Conservation (phyloP, 64 coral and sea anemone genomes). For the Orbicella faveolata region DNA sequence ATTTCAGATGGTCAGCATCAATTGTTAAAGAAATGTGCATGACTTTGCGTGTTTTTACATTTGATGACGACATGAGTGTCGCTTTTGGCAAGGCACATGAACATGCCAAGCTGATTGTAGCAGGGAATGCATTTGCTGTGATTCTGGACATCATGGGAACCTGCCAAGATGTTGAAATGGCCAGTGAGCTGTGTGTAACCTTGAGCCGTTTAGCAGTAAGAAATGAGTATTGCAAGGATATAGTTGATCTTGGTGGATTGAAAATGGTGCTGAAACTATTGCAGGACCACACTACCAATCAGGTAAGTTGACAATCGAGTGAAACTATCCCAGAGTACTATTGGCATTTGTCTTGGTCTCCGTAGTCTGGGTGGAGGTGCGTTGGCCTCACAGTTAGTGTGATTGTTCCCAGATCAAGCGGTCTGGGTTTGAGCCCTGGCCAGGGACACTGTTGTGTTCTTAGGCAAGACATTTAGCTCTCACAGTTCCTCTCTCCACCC, state of each 20-base stretch:
- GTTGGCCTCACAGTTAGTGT: too few species aligned
- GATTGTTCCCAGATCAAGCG: too few species aligned
- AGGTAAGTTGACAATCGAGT: conserved; percentile 29
- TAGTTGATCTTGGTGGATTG: conserved; percentile 83
- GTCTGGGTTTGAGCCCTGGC: too few species aligned
- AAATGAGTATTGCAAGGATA: conserved; percentile 88
- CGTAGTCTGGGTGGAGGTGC: too few species aligned
- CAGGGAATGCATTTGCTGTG: conserved; percentile 71
- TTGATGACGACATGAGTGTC: conserved; percentile 94
- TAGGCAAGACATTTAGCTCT: too few species aligned
- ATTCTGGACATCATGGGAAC: conserved; percentile 58
- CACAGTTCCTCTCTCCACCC: too few species aligned
- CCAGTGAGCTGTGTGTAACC: conserved; percentile 80
- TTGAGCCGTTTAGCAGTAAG: conserved; percentile 79
- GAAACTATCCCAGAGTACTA: too few species aligned
- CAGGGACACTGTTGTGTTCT: too few species aligned
- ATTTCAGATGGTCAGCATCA: conserved; percentile 24
- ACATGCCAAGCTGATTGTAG: conserved; percentile 85
- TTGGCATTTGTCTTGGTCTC: too few species aligned
- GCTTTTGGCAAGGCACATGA: conserved; percentile 91
- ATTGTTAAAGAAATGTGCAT: conserved; percentile 74
- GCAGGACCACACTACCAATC: conserved; percentile 62
- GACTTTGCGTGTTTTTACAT: conserved; percentile 74
- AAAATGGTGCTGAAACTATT: conserved; percentile 71
- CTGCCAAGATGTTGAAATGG: conserved; percentile 22